phyloP scores from a whole-genome alignment of 2,888 invertebrate species.

The Tupiocoris notatus region DNA sequence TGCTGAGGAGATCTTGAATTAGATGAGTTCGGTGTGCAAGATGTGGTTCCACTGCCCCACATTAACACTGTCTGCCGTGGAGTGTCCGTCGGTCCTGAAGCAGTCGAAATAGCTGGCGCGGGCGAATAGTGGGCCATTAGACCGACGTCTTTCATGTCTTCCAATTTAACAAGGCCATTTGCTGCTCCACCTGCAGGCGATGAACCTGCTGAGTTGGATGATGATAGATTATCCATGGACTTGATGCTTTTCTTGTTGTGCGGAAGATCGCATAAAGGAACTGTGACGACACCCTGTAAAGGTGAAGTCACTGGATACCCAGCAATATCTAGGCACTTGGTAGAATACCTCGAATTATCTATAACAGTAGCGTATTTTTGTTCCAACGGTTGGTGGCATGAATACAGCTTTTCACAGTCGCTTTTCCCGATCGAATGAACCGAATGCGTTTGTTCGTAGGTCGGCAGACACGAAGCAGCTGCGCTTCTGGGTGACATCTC shows the following conservation, averaged over 20 bases:
- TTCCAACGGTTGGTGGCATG: slow-evolving; percentile 63
- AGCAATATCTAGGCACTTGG: slow-evolving; percentile 56
- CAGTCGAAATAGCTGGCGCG: slow-evolving; percentile 33
- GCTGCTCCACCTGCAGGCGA: slow-evolving; percentile 57
- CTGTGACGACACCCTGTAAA: slow-evolving; percentile 45
- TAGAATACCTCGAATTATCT: slow-evolving; percentile 47
- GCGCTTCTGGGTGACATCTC: slow-evolving; percentile 68
- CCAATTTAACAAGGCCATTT: slow-evolving; percentile 61
- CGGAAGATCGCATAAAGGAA: slow-evolving; percentile 49
- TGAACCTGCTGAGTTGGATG: slow-evolving; percentile 59
- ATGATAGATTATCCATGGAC: slow-evolving; percentile 47
- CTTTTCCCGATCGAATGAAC: slow-evolving; percentile 47
- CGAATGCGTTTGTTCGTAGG: slow-evolving; percentile 58
- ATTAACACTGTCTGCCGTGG: slow-evolving; percentile 85
- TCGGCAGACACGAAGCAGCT: slow-evolving; percentile 61
- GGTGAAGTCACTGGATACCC: slow-evolving; percentile 53
- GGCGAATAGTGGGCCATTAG: slow-evolving; percentile 51
- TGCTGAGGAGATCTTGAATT: slow-evolving; percentile 46
- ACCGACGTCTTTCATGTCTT: slow-evolving; percentile 60
- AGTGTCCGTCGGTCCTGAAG: slow-evolving; percentile 48
- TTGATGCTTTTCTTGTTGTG: slow-evolving; percentile 46
- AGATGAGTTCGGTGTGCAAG: slow-evolving; percentile 48
- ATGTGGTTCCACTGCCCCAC: slow-evolving; percentile 67
- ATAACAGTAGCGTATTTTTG: slow-evolving; percentile 57
- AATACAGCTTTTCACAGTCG: slow-evolving; percentile 60